Evolutionary conservation across 2,888 invertebrate genomes (phyloP).

Genomic region (Erebia palarica): DNA sequence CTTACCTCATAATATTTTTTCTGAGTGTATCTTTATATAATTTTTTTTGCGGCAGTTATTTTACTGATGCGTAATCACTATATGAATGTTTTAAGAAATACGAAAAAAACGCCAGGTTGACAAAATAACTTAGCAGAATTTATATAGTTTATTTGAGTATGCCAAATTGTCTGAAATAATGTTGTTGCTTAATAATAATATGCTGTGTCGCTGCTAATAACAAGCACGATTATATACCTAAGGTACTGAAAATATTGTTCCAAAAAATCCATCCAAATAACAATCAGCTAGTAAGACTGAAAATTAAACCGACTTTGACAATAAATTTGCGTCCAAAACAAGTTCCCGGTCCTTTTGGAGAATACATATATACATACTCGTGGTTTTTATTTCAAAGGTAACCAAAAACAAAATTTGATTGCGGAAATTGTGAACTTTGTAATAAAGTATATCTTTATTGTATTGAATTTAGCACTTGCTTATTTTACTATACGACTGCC

Average conservation of each 20-base stretch:
- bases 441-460: too few relatives aligned
- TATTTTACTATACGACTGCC: too few relatives aligned
- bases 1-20: too few relatives aligned
- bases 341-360: conserved; percentile 19
- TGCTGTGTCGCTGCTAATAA: not conserved
- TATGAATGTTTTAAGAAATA: not conserved
- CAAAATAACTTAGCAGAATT: conserved; percentile 25
- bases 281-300: conserved; percentile 63
- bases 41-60: too few relatives aligned
- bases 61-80: too few relatives aligned
- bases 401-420: not conserved
- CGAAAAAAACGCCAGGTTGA: conserved; percentile 28
- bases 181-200: not conserved
- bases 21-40: too few relatives aligned
- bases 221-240: not conserved
- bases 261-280: conserved; percentile 56
- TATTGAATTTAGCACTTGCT: too few relatives aligned
- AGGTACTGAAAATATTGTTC: conserved; percentile 32
- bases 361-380: not conserved
- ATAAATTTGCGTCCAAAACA: conserved; percentile 65
- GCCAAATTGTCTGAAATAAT: not conserved
- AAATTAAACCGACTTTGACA: conserved; percentile 58
- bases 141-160: conserved; percentile 22
- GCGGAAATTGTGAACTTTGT: not conserved
- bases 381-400: not conserved